Base-by-base conservation (phyloP, 2,113 vertebrate species). In the Apteryx owenii region DNA sequence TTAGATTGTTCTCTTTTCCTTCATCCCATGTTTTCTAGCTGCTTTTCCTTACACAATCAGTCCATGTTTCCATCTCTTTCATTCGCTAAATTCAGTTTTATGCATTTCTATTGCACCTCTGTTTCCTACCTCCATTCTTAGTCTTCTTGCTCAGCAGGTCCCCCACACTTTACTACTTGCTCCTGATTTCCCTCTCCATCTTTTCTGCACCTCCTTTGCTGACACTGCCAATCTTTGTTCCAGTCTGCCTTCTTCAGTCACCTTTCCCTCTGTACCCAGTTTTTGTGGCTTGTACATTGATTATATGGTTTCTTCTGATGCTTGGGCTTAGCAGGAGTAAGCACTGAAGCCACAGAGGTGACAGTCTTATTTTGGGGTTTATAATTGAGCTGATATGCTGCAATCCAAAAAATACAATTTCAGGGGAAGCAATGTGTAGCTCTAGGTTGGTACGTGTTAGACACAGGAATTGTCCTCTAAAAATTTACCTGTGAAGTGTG, bases 211-310 rank as follows among this genome's bases (percentile, higher is more conserved):
- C 14, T 75, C 28, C 14, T 38, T 89, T 17, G 9, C 0, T 8
- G 42, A 44, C 14, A 8, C 29, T 65, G 71, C 10, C 26, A 9
- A 3, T 90, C 42, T 56, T 38, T 46, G 44, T 66, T 78, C 66
- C 50, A 72, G 22, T 29, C 48, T 79, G 9, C 12, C 62, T 82
- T 91, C 44, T 87, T 10, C 15, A 58, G 36, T 75, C 81, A 20
- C 0, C 4, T 29, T 8, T 5, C 36, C 3, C 21, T 80, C 10
- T 8, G 20, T 10, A 18, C 40, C 10, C 18, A 23, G 7, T 44
- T 79, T 62, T 50, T 82, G 23, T 85, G 64, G 9, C 17, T 42
- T 50, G 7, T 64, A 46, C 2, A 2, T 85, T 90, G 17, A 64
- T 93, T 58, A 26, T 88, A 16, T 19, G 2, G 1, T 26, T 73